Evolutionary conservation across 2,797 vertebrate species (phyloP).

Genomic region (Antennarius maculatus): DNA sequence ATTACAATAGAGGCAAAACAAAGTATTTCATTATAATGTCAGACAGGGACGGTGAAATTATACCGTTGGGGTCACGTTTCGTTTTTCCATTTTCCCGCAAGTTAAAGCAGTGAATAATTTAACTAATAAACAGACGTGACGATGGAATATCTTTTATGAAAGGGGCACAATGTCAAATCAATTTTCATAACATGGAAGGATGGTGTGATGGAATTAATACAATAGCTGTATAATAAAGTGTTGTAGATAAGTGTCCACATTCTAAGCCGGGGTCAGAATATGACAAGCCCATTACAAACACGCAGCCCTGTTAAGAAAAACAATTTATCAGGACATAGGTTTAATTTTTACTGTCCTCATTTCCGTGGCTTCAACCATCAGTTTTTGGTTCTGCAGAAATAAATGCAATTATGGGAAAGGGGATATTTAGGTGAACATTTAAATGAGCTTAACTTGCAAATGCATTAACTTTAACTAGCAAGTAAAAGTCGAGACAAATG

Average conservation of each 20-base stretch:
- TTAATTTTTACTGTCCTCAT: too few species aligned
- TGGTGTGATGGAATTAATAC: conserved; percentile 4
- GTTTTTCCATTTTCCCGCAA: conserved; percentile 15
- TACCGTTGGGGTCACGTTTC: background rate
- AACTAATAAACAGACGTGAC: conserved; percentile 12
- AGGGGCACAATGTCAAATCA: conserved; percentile 13
- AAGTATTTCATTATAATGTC: background rate
- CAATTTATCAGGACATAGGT: too few species aligned
- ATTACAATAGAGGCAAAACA: background rate
- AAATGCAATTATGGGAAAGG: background rate
- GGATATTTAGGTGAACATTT: background rate
- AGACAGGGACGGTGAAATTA: background rate
- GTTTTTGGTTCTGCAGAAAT: background rate
- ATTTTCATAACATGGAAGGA: conserved; percentile 30
- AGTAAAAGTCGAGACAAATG: background rate
- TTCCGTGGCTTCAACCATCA: too few species aligned
- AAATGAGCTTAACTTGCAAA: too few species aligned
- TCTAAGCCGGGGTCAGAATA: background rate
- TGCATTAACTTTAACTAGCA: too few species aligned
- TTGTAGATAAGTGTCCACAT: background rate
- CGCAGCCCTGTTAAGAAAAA: too few species aligned
- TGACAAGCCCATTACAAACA: background rate
- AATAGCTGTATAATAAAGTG: background rate
- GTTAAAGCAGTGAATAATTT: conserved; percentile 22
- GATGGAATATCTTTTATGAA: conserved; percentile 22